These are phyloP conservation scores for Diarsia brunnea DNA, from an alignment of 2,888 invertebrate species.

Conservation along the genomic window DNA sequence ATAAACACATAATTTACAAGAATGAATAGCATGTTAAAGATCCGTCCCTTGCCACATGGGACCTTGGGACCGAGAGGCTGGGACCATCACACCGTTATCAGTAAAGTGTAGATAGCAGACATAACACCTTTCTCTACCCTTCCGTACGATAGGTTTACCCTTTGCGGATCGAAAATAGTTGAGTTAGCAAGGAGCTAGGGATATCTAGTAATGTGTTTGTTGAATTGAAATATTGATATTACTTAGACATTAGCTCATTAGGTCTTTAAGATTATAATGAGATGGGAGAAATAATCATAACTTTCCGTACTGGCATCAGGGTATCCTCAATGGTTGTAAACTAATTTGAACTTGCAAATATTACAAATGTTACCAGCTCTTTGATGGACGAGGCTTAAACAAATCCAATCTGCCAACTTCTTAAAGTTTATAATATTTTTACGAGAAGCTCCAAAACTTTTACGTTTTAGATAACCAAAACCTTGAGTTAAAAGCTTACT, in stretches of 20 bases:
- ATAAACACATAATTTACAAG: conserved; percentile 11
- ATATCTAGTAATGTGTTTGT: conserved; percentile 2
- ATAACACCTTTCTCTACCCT: conserved; percentile 13
- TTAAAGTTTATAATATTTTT: conserved; percentile 17
- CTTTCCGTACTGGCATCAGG: background rate
- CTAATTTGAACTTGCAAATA: conserved; percentile 22
- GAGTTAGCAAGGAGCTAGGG: background rate
- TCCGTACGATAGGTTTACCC: background rate
- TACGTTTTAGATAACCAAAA: too few species aligned
- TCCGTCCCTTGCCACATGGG: conserved; percentile 9
- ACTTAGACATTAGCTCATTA: background rate
- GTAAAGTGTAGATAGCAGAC: conserved; percentile 17
- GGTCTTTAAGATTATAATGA: background rate
- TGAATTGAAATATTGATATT: background rate
- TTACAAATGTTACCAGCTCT: background rate
- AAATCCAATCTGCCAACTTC: conserved; percentile 32
- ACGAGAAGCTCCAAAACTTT: conserved; percentile 1
- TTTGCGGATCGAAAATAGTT: conserved; percentile 5
- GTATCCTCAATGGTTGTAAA: background rate
- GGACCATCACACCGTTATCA: conserved; percentile 8
- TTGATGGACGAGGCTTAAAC: conserved; percentile 1
- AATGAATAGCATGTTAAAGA: conserved; percentile 33
- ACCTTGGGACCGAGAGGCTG: background rate
- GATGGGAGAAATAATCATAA: background rate
- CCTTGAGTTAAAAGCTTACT: too few species aligned